These are phyloP conservation scores for Mythimna lalbum DNA, from an alignment of 2,888 invertebrate species.

Conservation along the genomic window DNA sequence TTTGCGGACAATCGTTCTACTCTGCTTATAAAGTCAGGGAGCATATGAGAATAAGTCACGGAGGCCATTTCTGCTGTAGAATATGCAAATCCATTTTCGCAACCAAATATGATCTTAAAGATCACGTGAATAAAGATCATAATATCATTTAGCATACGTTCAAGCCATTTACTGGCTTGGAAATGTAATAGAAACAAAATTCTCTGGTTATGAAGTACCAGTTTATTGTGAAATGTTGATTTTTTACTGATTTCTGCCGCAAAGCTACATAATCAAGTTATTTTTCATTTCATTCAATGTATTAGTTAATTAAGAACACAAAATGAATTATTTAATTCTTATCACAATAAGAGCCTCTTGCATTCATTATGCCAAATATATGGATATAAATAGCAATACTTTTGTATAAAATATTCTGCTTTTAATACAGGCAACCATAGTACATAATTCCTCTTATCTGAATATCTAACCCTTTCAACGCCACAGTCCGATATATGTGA, in stretches of 20 bases:
- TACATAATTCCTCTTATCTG: slow-evolving; percentile 10
- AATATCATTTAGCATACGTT: slow-evolving; percentile 72
- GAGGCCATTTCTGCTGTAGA: slow-evolving; percentile 80
- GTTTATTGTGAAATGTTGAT: slow-evolving; percentile 6
- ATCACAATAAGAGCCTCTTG: background rate
- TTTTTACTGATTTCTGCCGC: slow-evolving; percentile 1
- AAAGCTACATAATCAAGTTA: slow-evolving; percentile 14
- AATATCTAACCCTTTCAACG: background rate
- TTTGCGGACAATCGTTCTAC: slow-evolving; percentile 79
- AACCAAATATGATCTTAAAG: slow-evolving; percentile 76
- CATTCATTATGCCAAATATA: slow-evolving; percentile 14
- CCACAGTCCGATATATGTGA: no score
- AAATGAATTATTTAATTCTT: slow-evolving; percentile 7
- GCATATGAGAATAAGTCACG: slow-evolving; percentile 81
- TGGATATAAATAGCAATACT: background rate
- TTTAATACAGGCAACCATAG: background rate
- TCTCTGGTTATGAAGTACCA: background rate
- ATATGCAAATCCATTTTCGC: slow-evolving; percentile 78
- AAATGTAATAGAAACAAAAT: slow-evolving; percentile 1
- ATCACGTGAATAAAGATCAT: slow-evolving; percentile 77
- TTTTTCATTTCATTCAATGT: slow-evolving; percentile 17
- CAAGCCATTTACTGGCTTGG: slow-evolving; percentile 40
- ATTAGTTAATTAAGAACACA: slow-evolving; percentile 15
- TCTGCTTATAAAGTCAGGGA: slow-evolving; percentile 72
- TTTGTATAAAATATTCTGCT: background rate